These are phyloP conservation scores for Chloromyia formosa DNA, from an alignment of 2,888 invertebrate genomes.

Conservation along the genomic window DNA sequence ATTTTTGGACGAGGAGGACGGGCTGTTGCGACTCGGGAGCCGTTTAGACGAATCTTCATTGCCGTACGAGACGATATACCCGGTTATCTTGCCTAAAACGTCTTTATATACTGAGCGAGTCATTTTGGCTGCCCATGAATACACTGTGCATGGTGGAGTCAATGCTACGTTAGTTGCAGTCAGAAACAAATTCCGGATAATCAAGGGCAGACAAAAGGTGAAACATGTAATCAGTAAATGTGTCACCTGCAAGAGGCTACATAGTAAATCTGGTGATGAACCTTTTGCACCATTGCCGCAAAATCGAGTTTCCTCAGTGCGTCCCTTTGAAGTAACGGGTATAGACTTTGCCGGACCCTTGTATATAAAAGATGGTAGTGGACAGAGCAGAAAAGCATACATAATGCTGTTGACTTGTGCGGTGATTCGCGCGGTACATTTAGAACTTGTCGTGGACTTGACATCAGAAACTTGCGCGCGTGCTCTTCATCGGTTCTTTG, in stretches of 20 bases:
- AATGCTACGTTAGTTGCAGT: background rate
- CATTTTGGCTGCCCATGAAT: background rate
- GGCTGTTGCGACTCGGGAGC: too few species aligned
- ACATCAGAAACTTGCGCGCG: constrained; percentile 29
- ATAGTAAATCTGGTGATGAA: constrained; percentile 27
- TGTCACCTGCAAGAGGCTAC: constrained; percentile 41
- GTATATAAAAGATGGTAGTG: background rate
- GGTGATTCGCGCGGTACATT: background rate
- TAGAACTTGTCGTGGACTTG: constrained; percentile 25
- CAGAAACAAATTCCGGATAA: constrained; percentile 1
- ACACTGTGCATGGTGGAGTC: background rate
- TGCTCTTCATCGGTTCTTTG: constrained; percentile 38
- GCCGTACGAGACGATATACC: background rate
- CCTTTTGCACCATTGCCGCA: constrained; percentile 38
- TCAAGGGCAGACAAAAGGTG: constrained; percentile 25
- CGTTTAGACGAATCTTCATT: too few species aligned
- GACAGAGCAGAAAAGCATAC: constrained; percentile 5
- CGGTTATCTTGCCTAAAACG: background rate
- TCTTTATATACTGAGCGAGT: background rate
- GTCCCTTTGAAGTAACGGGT: constrained; percentile 34
- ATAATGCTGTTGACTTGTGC: constrained; percentile 26
- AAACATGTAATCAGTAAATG: constrained; percentile 40
- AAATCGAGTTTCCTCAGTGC: constrained; percentile 30
- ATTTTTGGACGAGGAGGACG: too few species aligned
- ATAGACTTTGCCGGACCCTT: constrained; percentile 41